Evolutionary conservation across 2,797 vertebrate genomes (phyloP), one percentile per base, ranked within the genome.

Genomic region (Tadarida brasiliensis): DNA sequence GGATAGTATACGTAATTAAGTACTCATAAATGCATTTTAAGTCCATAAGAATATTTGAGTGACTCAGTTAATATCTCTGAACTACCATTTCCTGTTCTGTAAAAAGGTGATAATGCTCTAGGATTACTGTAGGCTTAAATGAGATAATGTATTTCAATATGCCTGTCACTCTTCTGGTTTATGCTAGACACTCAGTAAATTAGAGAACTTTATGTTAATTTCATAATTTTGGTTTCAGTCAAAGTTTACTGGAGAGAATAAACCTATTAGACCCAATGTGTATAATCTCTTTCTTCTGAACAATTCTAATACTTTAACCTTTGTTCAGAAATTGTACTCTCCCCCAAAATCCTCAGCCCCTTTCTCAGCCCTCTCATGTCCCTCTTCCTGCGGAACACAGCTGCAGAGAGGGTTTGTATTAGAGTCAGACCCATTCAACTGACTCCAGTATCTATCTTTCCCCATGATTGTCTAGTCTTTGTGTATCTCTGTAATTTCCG

Each of bases 181-280:
- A 24, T 92, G 11, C 12, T 90, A 76, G 65, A 9, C 4, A 89
- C 2, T 88, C 11, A 24, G 30, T 44, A 95, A 68, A 82, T 28
- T 70, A 2, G 11, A 89, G 33, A 15, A 30, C 1, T 87, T 78
- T 81, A 22, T 28, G n/a, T 65, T 67, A 24, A 84, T 77, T 76
- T 90, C 17, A 26, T 90, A 11, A 51, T 20, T 65, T 76, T 73
- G 83, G 78, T 94, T 63, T 30, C 11, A 78, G 49, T 65, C 26
- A 56, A 84, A 77, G 14, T 77, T 86, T 91, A 81, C 12, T 89
- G 26, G 28, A 91, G 91, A 49, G 28, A 95, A 89, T 51, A 94
- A 91, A 85, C 1, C 7, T 44, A 33, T 65, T 70, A 35, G 3
- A 96, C 0, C 19, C 8, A 68, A 76, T 77, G 51, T 0, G 2